phyloP scores from a whole-genome alignment of 2,797 vertebrate genomes.

The Dromococcyx pavoninus region DNA sequence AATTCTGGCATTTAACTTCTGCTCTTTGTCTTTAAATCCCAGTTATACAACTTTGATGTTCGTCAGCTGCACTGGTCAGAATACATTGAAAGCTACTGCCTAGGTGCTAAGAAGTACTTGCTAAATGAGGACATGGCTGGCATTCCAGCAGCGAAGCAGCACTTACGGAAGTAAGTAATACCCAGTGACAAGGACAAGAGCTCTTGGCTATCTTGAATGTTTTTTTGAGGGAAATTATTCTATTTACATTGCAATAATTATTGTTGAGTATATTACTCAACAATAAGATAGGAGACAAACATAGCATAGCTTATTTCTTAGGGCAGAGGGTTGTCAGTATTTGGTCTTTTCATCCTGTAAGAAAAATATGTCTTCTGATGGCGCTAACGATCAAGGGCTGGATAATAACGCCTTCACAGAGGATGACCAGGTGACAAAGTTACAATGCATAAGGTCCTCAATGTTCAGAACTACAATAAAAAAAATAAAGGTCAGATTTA shows the following conservation, averaged over 20 bases:
- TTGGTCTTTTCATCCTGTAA: background rate
- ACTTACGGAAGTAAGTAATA: slow-evolving; percentile 87
- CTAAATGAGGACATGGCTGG: slow-evolving; percentile 96
- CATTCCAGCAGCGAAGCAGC: slow-evolving; percentile 90
- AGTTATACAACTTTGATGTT: slow-evolving; percentile 96
- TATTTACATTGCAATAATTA: background rate
- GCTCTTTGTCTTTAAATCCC: slow-evolving; percentile 42
- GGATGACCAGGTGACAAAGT: background rate
- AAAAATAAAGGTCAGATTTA: background rate
- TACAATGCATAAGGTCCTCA: background rate
- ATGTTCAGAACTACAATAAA: background rate
- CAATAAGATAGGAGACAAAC: background rate
- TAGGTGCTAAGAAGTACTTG: slow-evolving; percentile 94
- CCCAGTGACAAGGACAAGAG: background rate
- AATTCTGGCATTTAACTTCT: background rate
- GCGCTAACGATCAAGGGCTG: background rate
- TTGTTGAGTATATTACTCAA: background rate
- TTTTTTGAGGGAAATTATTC: background rate
- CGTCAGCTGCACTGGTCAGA: slow-evolving; percentile 94
- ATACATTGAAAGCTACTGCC: slow-evolving; percentile 94
- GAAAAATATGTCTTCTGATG: background rate
- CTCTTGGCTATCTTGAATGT: background rate
- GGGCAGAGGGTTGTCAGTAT: background rate
- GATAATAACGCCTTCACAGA: background rate
- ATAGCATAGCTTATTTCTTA: background rate